These are phyloP conservation scores for Hyphantria cunea DNA, from an alignment of 1,140 invertebrate genomes.

Conservation along the genomic window DNA sequence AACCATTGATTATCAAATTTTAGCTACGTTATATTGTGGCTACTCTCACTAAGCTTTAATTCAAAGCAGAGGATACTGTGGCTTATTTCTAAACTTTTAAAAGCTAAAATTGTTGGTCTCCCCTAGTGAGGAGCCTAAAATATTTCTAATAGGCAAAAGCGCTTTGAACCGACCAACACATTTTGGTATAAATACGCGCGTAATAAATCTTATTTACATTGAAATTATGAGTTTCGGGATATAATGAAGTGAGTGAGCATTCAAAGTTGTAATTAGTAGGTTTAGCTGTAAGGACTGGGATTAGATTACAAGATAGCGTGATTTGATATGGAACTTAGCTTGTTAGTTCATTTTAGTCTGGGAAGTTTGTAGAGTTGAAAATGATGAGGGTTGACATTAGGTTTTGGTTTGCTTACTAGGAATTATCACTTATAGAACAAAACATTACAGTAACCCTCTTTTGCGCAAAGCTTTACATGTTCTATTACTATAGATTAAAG, in stretches of 20 bases:
- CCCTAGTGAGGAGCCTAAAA: neutral
- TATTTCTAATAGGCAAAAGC: slow-evolving; percentile 17
- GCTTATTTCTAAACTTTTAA: no score
- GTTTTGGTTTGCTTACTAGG: neutral
- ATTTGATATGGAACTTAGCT: neutral
- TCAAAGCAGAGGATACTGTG: neutral
- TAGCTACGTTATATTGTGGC: slow-evolving; percentile 20
- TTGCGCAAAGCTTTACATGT: no score
- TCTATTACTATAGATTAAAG: no score
- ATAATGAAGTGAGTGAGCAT: slow-evolving; percentile 11
- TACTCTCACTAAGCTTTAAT: slow-evolving; percentile 7
- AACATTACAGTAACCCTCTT: no score
- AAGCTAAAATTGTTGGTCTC: no score
- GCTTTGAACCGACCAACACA: slow-evolving; percentile 5
- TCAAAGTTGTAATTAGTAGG: slow-evolving; percentile 1
- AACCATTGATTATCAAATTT: slow-evolving; percentile 16
- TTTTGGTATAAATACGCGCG: slow-evolving; percentile 18
- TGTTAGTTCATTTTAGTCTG: neutral
- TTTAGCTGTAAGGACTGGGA: neutral
- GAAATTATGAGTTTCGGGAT: neutral
- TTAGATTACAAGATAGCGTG: neutral
- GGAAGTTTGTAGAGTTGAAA: neutral
- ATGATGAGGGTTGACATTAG: neutral
- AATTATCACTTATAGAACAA: no score
- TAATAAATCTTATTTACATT: slow-evolving; percentile 24